Evolutionary conservation across 1,140 invertebrate genomes (phyloP).

Genomic region (Brachystomella parvula): DNA sequence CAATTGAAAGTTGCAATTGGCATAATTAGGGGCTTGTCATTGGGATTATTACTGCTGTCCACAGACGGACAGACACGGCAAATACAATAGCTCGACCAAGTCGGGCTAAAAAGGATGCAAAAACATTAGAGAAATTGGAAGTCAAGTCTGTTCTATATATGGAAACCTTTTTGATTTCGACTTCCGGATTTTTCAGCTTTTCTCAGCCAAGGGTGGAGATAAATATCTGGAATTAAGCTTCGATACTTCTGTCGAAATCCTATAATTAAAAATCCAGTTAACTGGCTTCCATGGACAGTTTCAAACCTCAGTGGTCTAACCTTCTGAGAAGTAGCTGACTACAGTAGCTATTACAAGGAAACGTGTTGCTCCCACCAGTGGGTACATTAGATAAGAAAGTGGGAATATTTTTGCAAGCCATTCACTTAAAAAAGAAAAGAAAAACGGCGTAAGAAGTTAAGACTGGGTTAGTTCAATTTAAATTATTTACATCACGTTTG

Average conservation of each 20-base stretch:
- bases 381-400: conserved; percentile 1
- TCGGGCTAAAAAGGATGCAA: no score
- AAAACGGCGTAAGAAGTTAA: no score
- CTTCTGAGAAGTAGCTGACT: not conserved
- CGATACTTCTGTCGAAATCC: not conserved
- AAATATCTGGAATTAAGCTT: not conserved
- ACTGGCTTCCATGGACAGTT: not conserved
- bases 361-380: not conserved
- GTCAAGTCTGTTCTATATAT: no score
- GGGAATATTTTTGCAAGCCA: conserved; percentile 1
- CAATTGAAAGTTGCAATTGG: no score
- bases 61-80: no score
- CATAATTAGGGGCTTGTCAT: no score
- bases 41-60: no score
- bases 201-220: not conserved
- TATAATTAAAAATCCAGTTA: not conserved
- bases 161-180: no score
- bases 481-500: no score
- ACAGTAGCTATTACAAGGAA: not conserved
- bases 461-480: no score
- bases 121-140: no score
- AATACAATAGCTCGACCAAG: no score
- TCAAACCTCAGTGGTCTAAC: not conserved
- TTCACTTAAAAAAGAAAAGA: not conserved
- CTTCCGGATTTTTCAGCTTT: not conserved